Evolutionary conservation across 1,140 invertebrate genomes (phyloP).

Genomic region (Papilio aristodemus): DNA sequence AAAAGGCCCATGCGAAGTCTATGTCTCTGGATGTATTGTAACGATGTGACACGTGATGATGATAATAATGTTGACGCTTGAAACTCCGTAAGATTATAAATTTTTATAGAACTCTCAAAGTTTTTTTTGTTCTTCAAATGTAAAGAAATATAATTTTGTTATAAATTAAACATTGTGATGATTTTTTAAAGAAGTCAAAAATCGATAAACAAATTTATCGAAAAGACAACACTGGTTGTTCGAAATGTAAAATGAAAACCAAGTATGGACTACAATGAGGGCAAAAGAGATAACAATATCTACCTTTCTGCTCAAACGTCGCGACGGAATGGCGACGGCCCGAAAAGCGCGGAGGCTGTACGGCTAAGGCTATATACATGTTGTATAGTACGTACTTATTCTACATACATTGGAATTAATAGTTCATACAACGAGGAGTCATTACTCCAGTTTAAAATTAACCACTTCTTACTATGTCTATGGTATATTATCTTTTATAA

Average conservation of each 20-base stretch:
- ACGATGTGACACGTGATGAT: too few species aligned
- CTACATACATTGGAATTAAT: neutral
- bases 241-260: conserved; percentile 77
- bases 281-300: conserved; percentile 48
- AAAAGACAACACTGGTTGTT: conserved; percentile 44
- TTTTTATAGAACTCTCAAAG: too few species aligned
- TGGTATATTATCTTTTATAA: neutral
- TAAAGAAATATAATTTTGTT: too few species aligned
- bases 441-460: neutral
- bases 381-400: neutral
- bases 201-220: conserved; percentile 39
- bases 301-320: conserved; percentile 47
- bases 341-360: conserved; percentile 43
- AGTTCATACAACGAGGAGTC: neutral
- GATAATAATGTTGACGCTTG: too few species aligned
- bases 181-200: too few species aligned
- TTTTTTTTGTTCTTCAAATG: too few species aligned
- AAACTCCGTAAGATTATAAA: too few species aligned
- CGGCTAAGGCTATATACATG: neutral
- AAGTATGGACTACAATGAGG: conserved; percentile 75
- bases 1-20: too few species aligned
- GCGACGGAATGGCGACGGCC: conserved; percentile 55
- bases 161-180: too few species aligned
- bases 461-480: neutral
- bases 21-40: too few species aligned